These are phyloP conservation scores for Gallinago jamesoni DNA, from an alignment of 2,113 vertebrate genomes.

Conservation along the genomic window DNA sequence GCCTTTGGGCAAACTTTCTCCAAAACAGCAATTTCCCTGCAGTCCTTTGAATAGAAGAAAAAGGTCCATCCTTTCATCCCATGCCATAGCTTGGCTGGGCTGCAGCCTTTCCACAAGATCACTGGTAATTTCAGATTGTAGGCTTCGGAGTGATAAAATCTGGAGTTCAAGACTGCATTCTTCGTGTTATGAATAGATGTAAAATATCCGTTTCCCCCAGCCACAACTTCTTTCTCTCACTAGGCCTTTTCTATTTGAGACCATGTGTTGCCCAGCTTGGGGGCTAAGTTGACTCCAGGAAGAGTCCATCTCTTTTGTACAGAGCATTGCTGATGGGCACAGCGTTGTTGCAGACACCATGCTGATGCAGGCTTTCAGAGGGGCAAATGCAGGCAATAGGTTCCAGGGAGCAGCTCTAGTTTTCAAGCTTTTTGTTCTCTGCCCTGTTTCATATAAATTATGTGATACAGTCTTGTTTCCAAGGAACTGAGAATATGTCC, in stretches of 20 bases:
- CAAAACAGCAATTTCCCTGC: not conserved
- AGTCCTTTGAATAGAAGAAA: not conserved
- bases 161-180: not conserved
- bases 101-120: not conserved
- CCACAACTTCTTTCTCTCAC: not conserved
- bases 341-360: not conserved
- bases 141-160: not conserved
- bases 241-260: not conserved
- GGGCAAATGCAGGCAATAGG: not conserved
- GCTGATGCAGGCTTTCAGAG: not conserved
- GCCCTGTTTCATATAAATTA: not conserved
- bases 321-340: not conserved
- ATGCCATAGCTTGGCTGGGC: not conserved
- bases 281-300: not conserved
- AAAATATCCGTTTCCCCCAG: not conserved
- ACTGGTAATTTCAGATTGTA: not conserved
- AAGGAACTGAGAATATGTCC: not conserved
- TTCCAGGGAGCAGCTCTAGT: not conserved
- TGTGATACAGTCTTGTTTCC: not conserved
- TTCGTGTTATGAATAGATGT: not conserved
- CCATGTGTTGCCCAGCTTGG: not conserved
- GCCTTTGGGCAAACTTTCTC: not conserved
- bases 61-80: not conserved
- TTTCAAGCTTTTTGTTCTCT: not conserved
- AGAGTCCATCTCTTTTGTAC: not conserved